These are phyloP conservation scores for Epinephelus cyanopodus DNA, from an alignment of 2,113 vertebrate species.

Conservation along the genomic window DNA sequence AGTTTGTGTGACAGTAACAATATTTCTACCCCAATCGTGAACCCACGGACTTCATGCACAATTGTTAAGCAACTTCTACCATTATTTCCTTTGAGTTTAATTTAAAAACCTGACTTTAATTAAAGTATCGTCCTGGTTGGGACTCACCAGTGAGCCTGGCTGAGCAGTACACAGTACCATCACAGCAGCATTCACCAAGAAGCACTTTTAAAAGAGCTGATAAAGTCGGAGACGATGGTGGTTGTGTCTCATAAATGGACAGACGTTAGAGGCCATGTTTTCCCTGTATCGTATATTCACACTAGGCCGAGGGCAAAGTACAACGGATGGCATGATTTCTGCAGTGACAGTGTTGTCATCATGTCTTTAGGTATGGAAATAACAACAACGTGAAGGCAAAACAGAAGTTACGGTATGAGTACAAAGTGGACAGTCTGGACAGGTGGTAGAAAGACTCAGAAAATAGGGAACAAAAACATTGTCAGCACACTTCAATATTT, in stretches of 20 bases:
- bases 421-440: conserved; percentile 68
- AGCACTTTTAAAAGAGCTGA: conserved; percentile 49
- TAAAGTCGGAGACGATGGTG: conserved; percentile 32
- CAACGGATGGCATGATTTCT: conserved; percentile 43
- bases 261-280: conserved; percentile 41
- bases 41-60: background rate
- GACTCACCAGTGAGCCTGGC: conserved; percentile 37
- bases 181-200: conserved; percentile 62
- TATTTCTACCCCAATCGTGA: conserved; percentile 24
- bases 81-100: conserved; percentile 35
- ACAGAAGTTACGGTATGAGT: conserved; percentile 42
- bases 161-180: conserved; percentile 81
- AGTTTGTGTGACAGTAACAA: conserved; percentile 7
- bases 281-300: conserved; percentile 39
- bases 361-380: conserved; percentile 53
- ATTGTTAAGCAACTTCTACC: conserved; percentile 4
- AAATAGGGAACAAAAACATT: conserved; percentile 60
- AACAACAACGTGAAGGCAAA: conserved; percentile 54
- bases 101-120: conserved; percentile 53
- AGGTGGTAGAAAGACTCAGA: conserved; percentile 69
- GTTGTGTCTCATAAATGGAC: conserved; percentile 12
- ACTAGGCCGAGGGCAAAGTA: conserved; percentile 28
- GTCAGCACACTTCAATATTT: conserved; percentile 82
- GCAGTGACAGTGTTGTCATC: conserved; percentile 1
- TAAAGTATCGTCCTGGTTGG: conserved; percentile 22